Conservation (phyloP, 2,888 invertebrate genomes). For the Cryptus armator region DNA sequence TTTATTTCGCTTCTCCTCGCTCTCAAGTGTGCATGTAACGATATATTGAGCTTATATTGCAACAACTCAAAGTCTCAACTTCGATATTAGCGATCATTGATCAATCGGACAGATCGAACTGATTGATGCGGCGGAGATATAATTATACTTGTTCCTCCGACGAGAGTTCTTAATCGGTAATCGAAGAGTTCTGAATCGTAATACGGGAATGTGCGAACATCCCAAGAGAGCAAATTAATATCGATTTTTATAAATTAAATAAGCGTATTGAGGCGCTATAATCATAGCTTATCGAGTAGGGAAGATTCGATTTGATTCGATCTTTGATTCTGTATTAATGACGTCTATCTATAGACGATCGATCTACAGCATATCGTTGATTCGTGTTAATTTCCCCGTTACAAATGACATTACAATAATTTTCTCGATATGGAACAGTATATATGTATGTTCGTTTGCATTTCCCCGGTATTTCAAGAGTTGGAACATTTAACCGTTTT, state of each 20-base stretch:
- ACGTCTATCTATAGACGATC: too few relatives aligned
- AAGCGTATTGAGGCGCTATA: too few relatives aligned
- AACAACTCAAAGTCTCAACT: neutral
- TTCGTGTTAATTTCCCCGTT: neutral
- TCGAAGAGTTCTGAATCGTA: neutral
- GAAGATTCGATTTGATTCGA: too few relatives aligned
- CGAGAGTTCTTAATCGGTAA: too few relatives aligned
- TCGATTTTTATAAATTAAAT: neutral
- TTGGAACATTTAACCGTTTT: conserved; percentile 21
- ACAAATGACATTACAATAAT: neutral
- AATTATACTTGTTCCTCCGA: neutral
- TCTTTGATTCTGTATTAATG: too few relatives aligned
- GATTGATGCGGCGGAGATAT: neutral
- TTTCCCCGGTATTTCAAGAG: neutral
- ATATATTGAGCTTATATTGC: neutral
- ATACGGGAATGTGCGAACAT: neutral
- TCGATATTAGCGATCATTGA: neutral
- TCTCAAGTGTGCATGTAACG: neutral
- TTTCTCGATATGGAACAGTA: neutral
- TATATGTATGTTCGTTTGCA: neutral
- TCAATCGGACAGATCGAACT: neutral
- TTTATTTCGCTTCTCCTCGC: conserved; percentile 21
- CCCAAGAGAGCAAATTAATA: neutral
- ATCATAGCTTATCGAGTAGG: too few relatives aligned
- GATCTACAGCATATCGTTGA: neutral